These are phyloP conservation scores for Ptychochromis oligacanthus DNA, from an alignment of 2,113 vertebrate species.

Conservation along the genomic window DNA sequence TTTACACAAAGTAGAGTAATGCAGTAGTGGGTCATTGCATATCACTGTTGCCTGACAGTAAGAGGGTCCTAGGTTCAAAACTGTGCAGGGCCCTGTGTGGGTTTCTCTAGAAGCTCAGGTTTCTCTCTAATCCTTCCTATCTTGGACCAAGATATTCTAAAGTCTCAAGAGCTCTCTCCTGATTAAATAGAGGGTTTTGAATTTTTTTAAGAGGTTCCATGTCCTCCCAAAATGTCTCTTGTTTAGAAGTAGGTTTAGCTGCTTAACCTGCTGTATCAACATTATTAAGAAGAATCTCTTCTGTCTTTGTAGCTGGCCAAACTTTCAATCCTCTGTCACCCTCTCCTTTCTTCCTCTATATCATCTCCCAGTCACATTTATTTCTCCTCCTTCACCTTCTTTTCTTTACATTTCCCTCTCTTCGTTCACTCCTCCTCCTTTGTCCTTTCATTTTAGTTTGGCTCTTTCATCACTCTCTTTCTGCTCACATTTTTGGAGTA, in stretches of 20 bases:
- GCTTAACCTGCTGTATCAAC: not conserved
- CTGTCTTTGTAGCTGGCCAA: not conserved
- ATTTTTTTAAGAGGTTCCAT: not conserved
- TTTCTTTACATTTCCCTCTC: not conserved
- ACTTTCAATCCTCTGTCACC: not conserved
- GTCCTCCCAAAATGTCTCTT: not conserved
- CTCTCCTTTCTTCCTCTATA: rapidly evolving
- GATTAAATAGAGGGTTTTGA: not conserved
- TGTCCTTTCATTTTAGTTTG: not conserved
- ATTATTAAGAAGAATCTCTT: not conserved
- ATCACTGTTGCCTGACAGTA: not conserved
- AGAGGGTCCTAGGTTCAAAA: too few species aligned
- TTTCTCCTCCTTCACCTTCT: not conserved
- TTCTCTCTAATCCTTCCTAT: not conserved
- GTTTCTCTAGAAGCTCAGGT: not conserved
- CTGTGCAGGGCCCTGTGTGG: too few species aligned
- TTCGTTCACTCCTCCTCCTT: not conserved
- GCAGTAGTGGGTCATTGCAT: not conserved
- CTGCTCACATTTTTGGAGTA: not conserved
- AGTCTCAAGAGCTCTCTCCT: not conserved
- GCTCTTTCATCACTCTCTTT: not conserved
- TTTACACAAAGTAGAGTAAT: not conserved
- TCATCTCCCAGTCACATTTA: not conserved
- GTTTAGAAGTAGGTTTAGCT: too few species aligned
- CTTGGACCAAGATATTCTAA: not conserved